Percentiles rank a stretch among this genome's conserved stretches.
Evolutionary conservation across 1,140 invertebrate species (phyloP).

Genomic region (Diorhabda sublineata): DNA sequence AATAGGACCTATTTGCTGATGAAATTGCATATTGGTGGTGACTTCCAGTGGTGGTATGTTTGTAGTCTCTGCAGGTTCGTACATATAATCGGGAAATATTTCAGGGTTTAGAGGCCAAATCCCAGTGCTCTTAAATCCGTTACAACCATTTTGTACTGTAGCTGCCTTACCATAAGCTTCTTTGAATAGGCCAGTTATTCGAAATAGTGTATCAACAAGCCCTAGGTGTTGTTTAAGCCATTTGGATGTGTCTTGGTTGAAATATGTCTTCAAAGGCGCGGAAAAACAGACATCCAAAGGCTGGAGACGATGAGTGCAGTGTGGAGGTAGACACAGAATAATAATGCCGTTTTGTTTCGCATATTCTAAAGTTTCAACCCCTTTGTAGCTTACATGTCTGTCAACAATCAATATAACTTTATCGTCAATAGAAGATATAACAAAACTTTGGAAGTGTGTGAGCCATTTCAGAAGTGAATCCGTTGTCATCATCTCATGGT

Average conservation of each 20-base stretch:
- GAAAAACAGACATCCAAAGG: constrained; percentile 25
- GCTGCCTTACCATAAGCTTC: constrained; percentile 38
- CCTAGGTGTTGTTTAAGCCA: too few species aligned
- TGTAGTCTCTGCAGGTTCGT: too few species aligned
- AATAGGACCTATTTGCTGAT: too few species aligned
- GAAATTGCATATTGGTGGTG: too few species aligned
- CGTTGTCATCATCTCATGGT: constrained; percentile 41
- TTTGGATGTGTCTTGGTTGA: too few species aligned
- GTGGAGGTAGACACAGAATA: too few species aligned
- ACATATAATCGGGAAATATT: constrained; percentile 32
- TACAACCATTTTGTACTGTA: constrained; percentile 41
- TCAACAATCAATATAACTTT: constrained; percentile 17
- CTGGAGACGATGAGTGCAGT: constrained; percentile 12
- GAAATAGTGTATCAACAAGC: too few species aligned
- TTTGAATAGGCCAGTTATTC: too few species aligned
- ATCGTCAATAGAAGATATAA: too few species aligned
- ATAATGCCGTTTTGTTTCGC: constrained; percentile 23
- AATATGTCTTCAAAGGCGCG: too few species aligned
- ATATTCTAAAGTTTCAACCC: constrained; percentile 14
- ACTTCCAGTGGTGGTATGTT: too few species aligned
- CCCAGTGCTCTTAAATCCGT: constrained; percentile 43
- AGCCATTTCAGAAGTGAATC: constrained; percentile 36
- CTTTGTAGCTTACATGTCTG: constrained; percentile 25
- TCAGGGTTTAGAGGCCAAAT: constrained; percentile 44
- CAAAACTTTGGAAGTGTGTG: constrained; percentile 4